Evolutionary conservation across 2,888 invertebrate species (phyloP).

Genomic region (Agrochola litura): DNA sequence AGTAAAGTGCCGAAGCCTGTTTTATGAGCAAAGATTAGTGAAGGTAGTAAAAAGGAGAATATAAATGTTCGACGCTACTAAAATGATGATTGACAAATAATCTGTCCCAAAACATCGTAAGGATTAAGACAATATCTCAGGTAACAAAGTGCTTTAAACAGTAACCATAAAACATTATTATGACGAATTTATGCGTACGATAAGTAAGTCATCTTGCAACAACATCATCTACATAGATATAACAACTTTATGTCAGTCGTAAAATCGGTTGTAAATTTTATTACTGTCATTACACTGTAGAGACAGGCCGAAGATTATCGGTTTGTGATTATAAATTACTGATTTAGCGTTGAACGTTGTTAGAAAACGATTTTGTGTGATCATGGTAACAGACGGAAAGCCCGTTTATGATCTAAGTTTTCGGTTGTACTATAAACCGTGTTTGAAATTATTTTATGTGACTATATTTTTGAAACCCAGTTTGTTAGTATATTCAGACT

Average conservation of each 20-base stretch:
- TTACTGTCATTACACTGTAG: constrained; percentile 64
- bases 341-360: constrained; percentile 42
- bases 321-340: constrained; percentile 62
- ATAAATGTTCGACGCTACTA: constrained; percentile 15
- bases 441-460: background rate
- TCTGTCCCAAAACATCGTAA: constrained; percentile 21
- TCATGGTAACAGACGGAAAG: constrained; percentile 19
- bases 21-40: constrained; percentile 5
- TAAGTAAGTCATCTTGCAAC: constrained; percentile 64
- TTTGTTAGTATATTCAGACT: constrained; percentile 14
- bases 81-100: constrained; percentile 45
- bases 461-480: background rate
- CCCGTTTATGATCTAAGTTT: constrained; percentile 1
- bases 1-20: background rate
- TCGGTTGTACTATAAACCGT: background rate
- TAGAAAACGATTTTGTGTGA: constrained; percentile 37
- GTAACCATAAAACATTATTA: constrained; percentile 61
- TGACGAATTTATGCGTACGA: constrained; percentile 63
- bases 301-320: constrained; percentile 61
- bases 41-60: constrained; percentile 18
- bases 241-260: constrained; percentile 71
- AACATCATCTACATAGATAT: constrained; percentile 65
- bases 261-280: constrained; percentile 76
- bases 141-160: constrained; percentile 59
- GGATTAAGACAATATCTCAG: constrained; percentile 47